These are phyloP conservation scores for Daktulosphaira vitifoliae DNA, from an alignment of 1,140 invertebrate genomes.

Conservation along the genomic window DNA sequence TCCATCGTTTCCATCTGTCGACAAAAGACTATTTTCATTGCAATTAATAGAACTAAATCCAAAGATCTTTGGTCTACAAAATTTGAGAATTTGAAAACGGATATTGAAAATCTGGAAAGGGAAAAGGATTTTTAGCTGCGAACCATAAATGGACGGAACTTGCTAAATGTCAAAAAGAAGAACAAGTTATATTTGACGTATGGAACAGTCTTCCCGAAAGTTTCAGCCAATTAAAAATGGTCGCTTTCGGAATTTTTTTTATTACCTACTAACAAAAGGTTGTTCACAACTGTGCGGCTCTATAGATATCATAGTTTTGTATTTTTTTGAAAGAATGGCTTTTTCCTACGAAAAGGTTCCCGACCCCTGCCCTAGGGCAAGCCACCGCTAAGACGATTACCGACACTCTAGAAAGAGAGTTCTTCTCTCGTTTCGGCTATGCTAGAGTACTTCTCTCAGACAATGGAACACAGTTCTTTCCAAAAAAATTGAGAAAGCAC, in stretches of 20 bases:
- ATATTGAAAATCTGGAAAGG: slow-evolving; percentile 17
- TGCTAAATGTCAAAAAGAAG: too few relatives aligned
- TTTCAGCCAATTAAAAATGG: too few relatives aligned
- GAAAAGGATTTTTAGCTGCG: not conserved
- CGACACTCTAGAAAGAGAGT: too few relatives aligned
- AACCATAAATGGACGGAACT: slow-evolving; percentile 1
- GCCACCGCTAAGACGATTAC: too few relatives aligned
- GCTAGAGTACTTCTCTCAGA: too few relatives aligned
- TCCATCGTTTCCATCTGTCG: not conserved
- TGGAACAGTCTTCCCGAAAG: too few relatives aligned
- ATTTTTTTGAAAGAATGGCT: not conserved
- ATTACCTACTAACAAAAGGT: not conserved
- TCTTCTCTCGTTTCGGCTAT: too few relatives aligned
- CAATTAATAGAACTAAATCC: not conserved
- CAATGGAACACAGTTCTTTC: too few relatives aligned
- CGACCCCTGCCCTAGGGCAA: too few relatives aligned
- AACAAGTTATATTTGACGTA: too few relatives aligned
- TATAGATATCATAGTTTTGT: not conserved
- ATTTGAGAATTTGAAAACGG: slow-evolving; percentile 5
- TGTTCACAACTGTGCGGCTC: not conserved
- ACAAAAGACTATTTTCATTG: slow-evolving; percentile 8
- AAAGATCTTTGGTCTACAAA: slow-evolving; percentile 1
- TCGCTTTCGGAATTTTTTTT: too few relatives aligned
- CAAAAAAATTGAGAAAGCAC: too few relatives aligned
- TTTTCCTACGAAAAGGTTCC: not conserved